These are phyloP conservation scores for Seladonia tumulorum DNA, from an alignment of 2,888 invertebrate species.

Conservation along the genomic window DNA sequence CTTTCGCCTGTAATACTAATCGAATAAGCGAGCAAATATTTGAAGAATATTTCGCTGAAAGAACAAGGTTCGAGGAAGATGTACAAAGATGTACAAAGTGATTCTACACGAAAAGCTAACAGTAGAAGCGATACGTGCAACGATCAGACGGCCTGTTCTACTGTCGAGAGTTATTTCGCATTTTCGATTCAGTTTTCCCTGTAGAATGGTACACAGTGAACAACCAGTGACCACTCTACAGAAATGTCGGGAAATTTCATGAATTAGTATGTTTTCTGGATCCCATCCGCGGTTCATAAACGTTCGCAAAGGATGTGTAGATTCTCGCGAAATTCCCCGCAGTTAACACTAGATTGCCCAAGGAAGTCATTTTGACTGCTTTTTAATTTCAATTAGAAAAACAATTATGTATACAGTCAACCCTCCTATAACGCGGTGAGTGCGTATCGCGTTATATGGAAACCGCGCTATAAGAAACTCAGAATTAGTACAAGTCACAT, in stretches of 20 bases:
- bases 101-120: background rate
- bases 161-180: background rate
- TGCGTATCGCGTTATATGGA: no score
- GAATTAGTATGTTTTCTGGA: background rate
- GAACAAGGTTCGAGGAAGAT: background rate
- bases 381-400: no score
- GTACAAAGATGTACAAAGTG: background rate
- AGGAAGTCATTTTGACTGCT: no score
- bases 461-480: no score
- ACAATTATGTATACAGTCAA: no score
- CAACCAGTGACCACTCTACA: background rate
- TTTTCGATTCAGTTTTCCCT: background rate
- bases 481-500: no score
- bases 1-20: background rate
- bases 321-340: background rate
- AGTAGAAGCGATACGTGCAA: background rate
- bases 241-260: background rate
- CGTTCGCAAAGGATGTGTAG: background rate
- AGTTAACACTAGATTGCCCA: no score
- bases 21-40: background rate
- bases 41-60: background rate
- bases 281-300: background rate
- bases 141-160: background rate
- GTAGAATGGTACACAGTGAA: background rate
- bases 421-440: no score